Conservation (phyloP, 2,113 vertebrate species). For the human (Homo sapiens) region GRCh38 chr4:78541001-78541500, state of each 20-base stretch:
- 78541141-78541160: conserved; percentile 77
- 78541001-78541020: conserved; percentile 89
- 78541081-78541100: conserved; percentile 95
- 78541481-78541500: background rate
- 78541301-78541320: conserved; percentile 13
- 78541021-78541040: conserved; percentile 80
- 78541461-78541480: background rate
- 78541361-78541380: background rate
- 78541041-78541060: conserved; percentile 82
- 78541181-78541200: conserved; percentile 89
- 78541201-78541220: conserved; percentile 76
- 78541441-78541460: background rate
- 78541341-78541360: background rate
- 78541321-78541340: background rate
- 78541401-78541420: background rate
- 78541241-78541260: conserved; percentile 75
- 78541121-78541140: conserved; percentile 75
- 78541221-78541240: conserved; percentile 73
- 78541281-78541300: conserved; percentile 72
- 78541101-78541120: conserved; percentile 96
- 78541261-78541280: conserved; percentile 87
- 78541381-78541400: background rate
- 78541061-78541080: conserved; percentile 94
- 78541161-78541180: conserved; percentile 87
- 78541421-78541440: background rate